These are phyloP conservation scores for Melolontha melolontha DNA, from an alignment of 2,888 invertebrate species.

Conservation along the genomic window DNA sequence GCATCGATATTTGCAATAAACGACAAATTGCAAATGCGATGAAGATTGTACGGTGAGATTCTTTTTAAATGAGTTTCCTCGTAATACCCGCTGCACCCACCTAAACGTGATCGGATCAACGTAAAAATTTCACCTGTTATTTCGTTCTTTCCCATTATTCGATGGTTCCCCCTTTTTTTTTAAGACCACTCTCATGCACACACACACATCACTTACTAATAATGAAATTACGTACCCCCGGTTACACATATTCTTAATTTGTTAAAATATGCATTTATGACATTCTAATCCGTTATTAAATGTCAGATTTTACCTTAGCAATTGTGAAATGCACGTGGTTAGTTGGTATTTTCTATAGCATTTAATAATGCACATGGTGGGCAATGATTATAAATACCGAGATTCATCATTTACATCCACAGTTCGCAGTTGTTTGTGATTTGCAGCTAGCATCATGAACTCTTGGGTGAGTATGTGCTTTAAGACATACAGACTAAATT, in stretches of 20 bases:
- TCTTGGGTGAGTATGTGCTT: constrained; percentile 30
- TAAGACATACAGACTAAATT: not conserved
- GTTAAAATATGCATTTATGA: constrained; percentile 18
- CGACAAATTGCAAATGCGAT: constrained; percentile 12
- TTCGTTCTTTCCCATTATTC: too few relatives aligned
- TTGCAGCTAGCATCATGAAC: constrained; percentile 35
- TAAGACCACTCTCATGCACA: too few relatives aligned
- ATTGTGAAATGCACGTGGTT: constrained; percentile 37
- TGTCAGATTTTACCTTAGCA: constrained; percentile 37
- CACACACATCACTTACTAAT: not conserved
- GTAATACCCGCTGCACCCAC: too few relatives aligned
- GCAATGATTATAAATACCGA: constrained; percentile 35
- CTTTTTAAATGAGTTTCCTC: too few relatives aligned
- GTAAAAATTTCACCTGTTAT: too few relatives aligned
- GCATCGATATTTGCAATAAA: constrained; percentile 13
- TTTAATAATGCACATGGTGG: constrained; percentile 32
- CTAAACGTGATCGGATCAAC: too few relatives aligned
- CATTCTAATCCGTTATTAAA: constrained; percentile 22
- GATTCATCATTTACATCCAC: constrained; percentile 23
- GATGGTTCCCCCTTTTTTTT: too few relatives aligned
- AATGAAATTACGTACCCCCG: not conserved
- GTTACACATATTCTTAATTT: constrained; percentile 5
- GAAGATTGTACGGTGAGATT: not conserved
- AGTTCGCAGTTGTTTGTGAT: constrained; percentile 25
- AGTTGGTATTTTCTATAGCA: constrained; percentile 30